Percentiles rank a stretch among this genome's conserved stretches.
Evolutionary conservation across 2,888 invertebrate species (phyloP).

Genomic region (Drosophila histrio): DNA sequence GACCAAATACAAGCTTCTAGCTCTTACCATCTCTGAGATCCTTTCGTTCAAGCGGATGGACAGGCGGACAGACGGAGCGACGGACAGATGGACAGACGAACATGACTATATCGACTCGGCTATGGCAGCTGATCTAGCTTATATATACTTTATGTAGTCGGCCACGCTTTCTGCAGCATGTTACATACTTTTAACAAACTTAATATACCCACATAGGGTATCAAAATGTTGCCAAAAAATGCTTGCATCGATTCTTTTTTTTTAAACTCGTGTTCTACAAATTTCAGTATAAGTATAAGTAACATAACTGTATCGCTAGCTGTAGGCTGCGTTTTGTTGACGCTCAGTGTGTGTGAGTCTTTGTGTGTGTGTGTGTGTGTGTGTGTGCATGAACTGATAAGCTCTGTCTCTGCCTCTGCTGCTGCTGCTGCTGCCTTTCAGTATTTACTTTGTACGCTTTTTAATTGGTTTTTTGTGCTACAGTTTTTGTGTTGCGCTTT

Average conservation of each 20-base stretch:
- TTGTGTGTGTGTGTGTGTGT: constrained; percentile 11
- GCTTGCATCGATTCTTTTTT: constrained; percentile 34
- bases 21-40: too few relatives aligned
- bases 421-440: constrained; percentile 21
- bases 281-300: constrained; percentile 1
- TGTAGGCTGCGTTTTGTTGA: constrained; percentile 52
- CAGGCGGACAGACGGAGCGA: too few relatives aligned
- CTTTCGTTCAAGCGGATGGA: too few relatives aligned
- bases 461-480: constrained; percentile 45
- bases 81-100: too few relatives aligned
- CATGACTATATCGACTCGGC: too few relatives aligned
- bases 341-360: constrained; percentile 14
- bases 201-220: too few relatives aligned
- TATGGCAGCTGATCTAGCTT: too few relatives aligned
- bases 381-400: constrained; percentile 46
- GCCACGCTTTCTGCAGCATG: too few relatives aligned
- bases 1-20: too few relatives aligned
- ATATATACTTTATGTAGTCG: too few relatives aligned
- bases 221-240: constrained; percentile 37
- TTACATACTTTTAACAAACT: too few relatives aligned
- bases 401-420: constrained; percentile 17
- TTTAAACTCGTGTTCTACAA: constrained; percentile 9
- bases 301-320: constrained; percentile 15
- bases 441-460: constrained; percentile 43
- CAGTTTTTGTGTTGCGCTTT: constrained; percentile 59